Evolutionary conservation across 1,140 invertebrate species (phyloP).

Genomic region (Harpegnathos saltator): DNA sequence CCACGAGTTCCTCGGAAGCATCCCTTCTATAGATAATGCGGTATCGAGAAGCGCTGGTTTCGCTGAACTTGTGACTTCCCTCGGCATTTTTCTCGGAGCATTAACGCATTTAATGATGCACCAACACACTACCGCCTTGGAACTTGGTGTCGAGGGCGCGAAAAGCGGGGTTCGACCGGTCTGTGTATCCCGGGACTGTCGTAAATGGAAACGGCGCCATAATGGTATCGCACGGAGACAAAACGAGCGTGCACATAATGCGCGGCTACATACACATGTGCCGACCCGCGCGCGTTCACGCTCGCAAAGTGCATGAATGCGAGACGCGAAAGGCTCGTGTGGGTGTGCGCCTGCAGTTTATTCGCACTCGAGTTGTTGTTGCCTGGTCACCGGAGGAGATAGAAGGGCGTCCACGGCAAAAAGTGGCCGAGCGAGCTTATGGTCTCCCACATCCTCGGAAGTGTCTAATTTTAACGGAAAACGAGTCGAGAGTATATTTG

Average conservation of each 20-base stretch:
- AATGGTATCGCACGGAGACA: conserved; percentile 69
- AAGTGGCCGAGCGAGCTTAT: conserved; percentile 10
- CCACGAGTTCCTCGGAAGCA: no score
- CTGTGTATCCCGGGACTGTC: conserved; percentile 54
- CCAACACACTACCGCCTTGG: background rate
- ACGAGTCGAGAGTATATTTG: conserved; percentile 13
- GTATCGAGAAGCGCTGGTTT: no score
- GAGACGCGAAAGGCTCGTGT: background rate
- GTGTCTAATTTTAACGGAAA: conserved; percentile 52
- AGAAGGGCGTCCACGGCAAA: conserved; percentile 34
- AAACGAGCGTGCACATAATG: conserved; percentile 56
- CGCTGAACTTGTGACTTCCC: no score
- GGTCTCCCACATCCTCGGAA: conserved; percentile 29
- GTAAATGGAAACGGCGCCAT: conserved; percentile 67
- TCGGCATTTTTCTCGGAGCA: background rate
- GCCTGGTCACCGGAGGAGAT: conserved; percentile 36
- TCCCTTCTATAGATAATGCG: no score
- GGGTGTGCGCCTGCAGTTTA: conserved; percentile 55
- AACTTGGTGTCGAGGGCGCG: background rate
- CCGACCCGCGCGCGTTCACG: background rate
- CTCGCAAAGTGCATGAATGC: conserved; percentile 48
- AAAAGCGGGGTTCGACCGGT: conserved; percentile 10
- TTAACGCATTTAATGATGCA: conserved; percentile 4
- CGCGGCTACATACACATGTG: background rate
- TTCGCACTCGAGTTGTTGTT: conserved; percentile 56